Percentiles rank a stretch among this genome's conserved stretches.
Conservation (phyloP, 2,113 vertebrate species). For the Nothocercus julius region DNA sequence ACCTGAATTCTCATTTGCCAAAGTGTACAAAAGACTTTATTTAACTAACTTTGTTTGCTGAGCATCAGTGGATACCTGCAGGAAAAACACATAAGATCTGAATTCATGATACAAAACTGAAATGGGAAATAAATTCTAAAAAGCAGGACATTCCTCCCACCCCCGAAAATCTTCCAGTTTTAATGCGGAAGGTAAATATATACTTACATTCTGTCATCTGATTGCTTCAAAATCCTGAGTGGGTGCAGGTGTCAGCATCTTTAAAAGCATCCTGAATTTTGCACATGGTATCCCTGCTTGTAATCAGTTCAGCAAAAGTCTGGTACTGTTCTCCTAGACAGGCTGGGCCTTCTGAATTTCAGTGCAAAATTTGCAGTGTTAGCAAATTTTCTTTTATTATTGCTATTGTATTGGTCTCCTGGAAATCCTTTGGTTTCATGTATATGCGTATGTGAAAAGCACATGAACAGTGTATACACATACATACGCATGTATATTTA, state of each 20-base stretch:
- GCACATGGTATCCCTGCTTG: neutral
- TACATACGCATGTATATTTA: neutral
- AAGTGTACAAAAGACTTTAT: neutral
- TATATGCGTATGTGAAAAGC: neutral
- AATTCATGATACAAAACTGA: neutral
- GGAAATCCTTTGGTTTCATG: neutral
- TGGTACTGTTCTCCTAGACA: neutral
- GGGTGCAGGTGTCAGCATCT: rapidly evolving
- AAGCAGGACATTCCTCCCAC: neutral
- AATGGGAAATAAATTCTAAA: neutral
- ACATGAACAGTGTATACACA: neutral
- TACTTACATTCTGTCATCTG: neutral
- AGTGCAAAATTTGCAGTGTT: neutral
- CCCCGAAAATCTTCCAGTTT: neutral
- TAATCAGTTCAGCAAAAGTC: neutral
- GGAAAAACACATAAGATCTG: neutral
- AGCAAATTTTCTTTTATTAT: neutral
- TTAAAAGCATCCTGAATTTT: neutral
- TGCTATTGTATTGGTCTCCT: neutral
- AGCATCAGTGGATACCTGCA: neutral
- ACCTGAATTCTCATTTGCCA: neutral
- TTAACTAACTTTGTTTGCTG: neutral
- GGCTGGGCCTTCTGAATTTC: neutral
- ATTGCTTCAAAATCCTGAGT: neutral
- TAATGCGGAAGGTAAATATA: neutral